Evolutionary conservation across 2,888 invertebrate species (phyloP).

Genomic region (Hymenopus coronatus): DNA sequence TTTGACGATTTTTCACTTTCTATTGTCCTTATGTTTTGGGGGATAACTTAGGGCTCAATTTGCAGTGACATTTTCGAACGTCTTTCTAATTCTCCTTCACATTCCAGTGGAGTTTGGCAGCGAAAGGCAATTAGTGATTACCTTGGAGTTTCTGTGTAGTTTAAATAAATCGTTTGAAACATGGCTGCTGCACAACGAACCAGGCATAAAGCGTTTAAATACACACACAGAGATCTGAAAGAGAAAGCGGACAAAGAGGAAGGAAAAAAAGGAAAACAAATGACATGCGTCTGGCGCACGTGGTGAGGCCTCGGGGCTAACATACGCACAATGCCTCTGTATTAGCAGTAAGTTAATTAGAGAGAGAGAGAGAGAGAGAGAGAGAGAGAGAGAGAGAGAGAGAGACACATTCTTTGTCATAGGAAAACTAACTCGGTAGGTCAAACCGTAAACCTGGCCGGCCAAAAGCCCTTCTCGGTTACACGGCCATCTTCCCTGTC

Average conservation of each 20-base stretch:
- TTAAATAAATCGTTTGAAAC: not conserved
- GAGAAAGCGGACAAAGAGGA: not conserved
- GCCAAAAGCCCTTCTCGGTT: not conserved
- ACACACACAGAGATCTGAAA: not conserved
- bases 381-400: not conserved
- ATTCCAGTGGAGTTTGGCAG: not conserved
- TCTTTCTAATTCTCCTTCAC: not conserved
- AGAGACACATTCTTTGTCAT: not conserved
- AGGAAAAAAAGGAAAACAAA: not conserved
- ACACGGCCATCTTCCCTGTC: not conserved
- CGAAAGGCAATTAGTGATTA: not conserved
- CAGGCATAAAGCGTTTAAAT: slow-evolving; percentile 9
- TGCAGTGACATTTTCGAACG: not conserved
- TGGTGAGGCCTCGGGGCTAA: not conserved
- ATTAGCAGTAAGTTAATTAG: not conserved
- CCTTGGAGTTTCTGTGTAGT: not conserved
- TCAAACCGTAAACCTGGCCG: not conserved
- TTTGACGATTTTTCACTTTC: no score
- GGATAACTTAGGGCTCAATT: not conserved
- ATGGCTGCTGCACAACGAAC: not conserved
- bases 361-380: not conserved
- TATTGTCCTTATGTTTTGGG: no score
- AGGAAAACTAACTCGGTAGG: not conserved
- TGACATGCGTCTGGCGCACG: slow-evolving; percentile 16
- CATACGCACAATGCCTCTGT: not conserved